phyloP scores from a whole-genome alignment of 35 echinoderm and acorn worm genomes.

The Ptychodera flava region DNA sequence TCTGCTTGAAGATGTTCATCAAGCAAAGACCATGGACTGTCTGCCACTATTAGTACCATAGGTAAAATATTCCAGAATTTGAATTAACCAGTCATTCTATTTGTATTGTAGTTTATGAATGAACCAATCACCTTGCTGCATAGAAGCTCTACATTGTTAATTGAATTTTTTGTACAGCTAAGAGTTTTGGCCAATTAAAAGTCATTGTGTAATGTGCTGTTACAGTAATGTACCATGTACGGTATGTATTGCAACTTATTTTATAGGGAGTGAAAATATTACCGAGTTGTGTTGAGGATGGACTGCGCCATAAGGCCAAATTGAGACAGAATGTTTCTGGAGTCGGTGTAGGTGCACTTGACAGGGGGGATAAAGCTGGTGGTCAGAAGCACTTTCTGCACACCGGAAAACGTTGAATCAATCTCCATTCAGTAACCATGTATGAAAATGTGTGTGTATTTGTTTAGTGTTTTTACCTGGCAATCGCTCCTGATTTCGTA shows the following conservation, averaged over 20 bases:
- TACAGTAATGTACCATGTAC: too few relatives aligned
- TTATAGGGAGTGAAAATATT: slow-evolving; percentile 80
- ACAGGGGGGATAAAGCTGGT: slow-evolving; percentile 86
- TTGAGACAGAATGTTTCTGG: slow-evolving; percentile 28
- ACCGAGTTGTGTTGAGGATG: slow-evolving; percentile 38
- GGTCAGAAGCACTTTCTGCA: slow-evolving; percentile 50
- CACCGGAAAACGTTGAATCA: slow-evolving; percentile 85
- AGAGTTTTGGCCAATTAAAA: too few relatives aligned
- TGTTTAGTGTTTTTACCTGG: not conserved
- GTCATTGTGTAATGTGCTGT: too few relatives aligned
- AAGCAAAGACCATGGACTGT: slow-evolving; percentile 88
- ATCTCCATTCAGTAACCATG: slow-evolving; percentile 96
- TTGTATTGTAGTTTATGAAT: too few relatives aligned
- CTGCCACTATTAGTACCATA: slow-evolving; percentile 63
- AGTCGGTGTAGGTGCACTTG: slow-evolving; percentile 57
- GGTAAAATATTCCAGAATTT: too few relatives aligned
- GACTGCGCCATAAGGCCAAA: slow-evolving; percentile 55
- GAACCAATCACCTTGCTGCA: too few relatives aligned
- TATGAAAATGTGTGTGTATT: slow-evolving; percentile 19
- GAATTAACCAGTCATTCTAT: too few relatives aligned
- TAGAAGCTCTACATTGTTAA: too few relatives aligned
- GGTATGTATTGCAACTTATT: too few relatives aligned
- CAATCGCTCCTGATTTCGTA: too few relatives aligned
- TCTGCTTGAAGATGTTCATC: slow-evolving; percentile 43
- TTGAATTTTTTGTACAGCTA: too few relatives aligned